Evolutionary conservation across 30 jellyfish, hydroid and myxozoan genomes (phyloP).

Genomic region (Turritopsis dohrnii): DNA sequence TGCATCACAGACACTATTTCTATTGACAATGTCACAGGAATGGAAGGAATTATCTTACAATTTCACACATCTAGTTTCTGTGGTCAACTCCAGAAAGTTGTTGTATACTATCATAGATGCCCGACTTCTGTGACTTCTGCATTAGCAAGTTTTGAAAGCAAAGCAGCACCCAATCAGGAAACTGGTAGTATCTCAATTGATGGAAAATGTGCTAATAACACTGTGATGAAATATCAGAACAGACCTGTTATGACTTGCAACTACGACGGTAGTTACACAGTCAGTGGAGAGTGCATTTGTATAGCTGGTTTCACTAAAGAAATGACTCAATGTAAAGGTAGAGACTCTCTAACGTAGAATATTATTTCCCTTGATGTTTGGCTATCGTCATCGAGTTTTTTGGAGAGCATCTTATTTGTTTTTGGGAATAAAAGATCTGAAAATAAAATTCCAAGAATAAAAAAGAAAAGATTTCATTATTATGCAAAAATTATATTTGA

Average conservation of each 20-base stretch:
- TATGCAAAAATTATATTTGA: neutral
- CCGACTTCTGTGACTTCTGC: conserved; percentile 40
- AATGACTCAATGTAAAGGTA: neutral
- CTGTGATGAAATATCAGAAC: neutral
- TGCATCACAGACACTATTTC: neutral
- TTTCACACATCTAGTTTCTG: neutral
- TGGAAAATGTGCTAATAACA: conserved; percentile 7
- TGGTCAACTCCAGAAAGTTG: neutral
- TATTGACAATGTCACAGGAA: neutral
- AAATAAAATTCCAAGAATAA: too few relatives aligned
- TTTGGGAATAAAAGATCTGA: too few relatives aligned
- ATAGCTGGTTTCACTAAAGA: conserved; percentile 10
- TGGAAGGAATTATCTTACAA: neutral
- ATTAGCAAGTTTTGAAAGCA: conserved; percentile 4
- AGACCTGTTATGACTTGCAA: conserved; percentile 19
- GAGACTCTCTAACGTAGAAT: neutral
- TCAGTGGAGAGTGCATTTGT: conserved; percentile 11
- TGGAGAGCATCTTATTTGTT: neutral
- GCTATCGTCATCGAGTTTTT: neutral
- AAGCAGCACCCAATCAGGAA: conserved; percentile 17
- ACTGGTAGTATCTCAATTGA: neutral
- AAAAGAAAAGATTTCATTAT: too few relatives aligned
- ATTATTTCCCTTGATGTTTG: neutral
- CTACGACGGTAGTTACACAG: conserved; percentile 21
- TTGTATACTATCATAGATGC: conserved; percentile 26